Conservation (phyloP, 2,797 vertebrate genomes). For the Phoxinus dragarum region DNA sequence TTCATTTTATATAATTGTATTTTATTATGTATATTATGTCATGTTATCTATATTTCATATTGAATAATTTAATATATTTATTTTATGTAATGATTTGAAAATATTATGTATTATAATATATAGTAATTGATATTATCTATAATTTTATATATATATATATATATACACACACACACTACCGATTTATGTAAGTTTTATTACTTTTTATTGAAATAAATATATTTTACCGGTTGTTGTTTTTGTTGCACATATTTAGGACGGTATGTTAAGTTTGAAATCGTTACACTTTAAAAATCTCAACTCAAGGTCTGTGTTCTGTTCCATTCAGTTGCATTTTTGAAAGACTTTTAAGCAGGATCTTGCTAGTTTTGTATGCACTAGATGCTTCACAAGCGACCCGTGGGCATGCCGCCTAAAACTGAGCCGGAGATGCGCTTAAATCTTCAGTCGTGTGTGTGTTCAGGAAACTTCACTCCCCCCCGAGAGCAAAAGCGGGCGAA, state of each 20-base stretch:
- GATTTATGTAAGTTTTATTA: too few species aligned
- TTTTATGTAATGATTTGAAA: too few species aligned
- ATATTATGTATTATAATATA: too few species aligned
- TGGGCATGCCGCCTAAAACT: neutral
- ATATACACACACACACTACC: too few species aligned
- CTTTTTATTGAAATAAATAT: too few species aligned
- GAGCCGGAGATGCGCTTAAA: neutral
- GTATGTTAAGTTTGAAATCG: neutral
- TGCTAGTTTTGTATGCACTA: neutral
- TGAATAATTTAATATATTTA: neutral
- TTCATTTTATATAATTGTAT: neutral
- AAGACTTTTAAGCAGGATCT: neutral
- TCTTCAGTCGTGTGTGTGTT: neutral
- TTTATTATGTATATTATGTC: neutral
- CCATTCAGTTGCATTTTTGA: neutral
- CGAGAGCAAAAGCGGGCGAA: neutral
- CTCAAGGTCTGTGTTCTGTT: neutral
- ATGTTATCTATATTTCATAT: neutral
- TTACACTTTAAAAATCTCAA: neutral
- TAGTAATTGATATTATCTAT: neutral
- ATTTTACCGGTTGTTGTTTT: too few species aligned
- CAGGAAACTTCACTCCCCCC: neutral
- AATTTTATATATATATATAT: too few species aligned
- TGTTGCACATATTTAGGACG: neutral
- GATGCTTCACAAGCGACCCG: neutral